These are phyloP conservation scores for Tricholauxania praeusta DNA, from an alignment of 2,888 invertebrate genomes.

Conservation along the genomic window DNA sequence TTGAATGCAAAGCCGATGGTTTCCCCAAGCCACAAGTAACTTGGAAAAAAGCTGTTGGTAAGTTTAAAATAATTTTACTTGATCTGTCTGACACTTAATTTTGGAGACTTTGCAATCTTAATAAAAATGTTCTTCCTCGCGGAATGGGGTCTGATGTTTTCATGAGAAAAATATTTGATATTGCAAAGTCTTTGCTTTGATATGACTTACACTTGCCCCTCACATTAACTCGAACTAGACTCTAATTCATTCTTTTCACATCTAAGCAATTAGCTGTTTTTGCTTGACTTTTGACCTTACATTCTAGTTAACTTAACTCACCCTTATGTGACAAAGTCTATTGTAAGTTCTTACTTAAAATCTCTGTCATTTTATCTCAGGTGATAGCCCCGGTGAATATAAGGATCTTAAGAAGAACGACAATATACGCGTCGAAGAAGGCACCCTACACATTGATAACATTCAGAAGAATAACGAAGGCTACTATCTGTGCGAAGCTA, in stretches of 20 bases:
- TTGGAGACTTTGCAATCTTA: not conserved
- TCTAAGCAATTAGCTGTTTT: no score
- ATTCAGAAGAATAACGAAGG: constrained; percentile 95
- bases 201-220: no score
- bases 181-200: no score
- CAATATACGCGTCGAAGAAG: constrained; percentile 93
- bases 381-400: constrained; percentile 92
- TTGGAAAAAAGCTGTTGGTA: constrained; percentile 96
- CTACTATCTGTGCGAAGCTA: constrained; percentile 95
- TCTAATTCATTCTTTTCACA: no score
- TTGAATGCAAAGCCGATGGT: constrained; percentile 96
- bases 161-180: no score
- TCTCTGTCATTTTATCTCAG: constrained; percentile 66
- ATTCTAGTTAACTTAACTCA: no score
- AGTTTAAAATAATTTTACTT: constrained; percentile 45
- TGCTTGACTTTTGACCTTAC: no score
- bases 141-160: no score
- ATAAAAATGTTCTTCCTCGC: not conserved
- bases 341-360: not conserved
- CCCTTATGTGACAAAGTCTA: no score
- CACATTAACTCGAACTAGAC: no score
- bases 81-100: not conserved
- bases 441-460: constrained; percentile 88
- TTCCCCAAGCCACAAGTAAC: constrained; percentile 94
- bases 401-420: constrained; percentile 92